Percentiles rank a stretch among this genome's conserved stretches.
phyloP scores from a whole-genome alignment of 1,140 invertebrate species.

The Centruroides vittatus region DNA sequence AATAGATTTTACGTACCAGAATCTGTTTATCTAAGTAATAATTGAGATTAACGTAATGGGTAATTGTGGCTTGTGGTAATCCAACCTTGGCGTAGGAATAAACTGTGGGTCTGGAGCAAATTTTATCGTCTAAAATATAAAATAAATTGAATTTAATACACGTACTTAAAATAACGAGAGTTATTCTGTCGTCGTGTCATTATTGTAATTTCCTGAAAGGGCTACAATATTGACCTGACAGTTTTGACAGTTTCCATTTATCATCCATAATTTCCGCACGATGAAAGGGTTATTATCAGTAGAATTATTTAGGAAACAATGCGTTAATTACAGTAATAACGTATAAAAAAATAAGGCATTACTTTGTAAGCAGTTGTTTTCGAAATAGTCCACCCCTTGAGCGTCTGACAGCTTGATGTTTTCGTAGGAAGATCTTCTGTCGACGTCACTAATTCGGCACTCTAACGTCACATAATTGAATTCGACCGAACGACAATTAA shows the following conservation, averaged over 20 bases:
- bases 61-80: conserved; percentile 73
- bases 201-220: too few relatives aligned
- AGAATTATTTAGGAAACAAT: too few relatives aligned
- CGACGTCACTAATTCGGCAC: conserved; percentile 75
- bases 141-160: not conserved
- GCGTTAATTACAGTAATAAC: too few relatives aligned
- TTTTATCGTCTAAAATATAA: conserved; percentile 10
- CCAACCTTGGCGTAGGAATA: conserved; percentile 69
- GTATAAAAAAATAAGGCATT: not conserved
- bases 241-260: too few relatives aligned
- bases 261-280: too few relatives aligned
- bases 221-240: too few relatives aligned
- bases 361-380: conserved; percentile 70
- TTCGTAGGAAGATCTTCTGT: conserved; percentile 61
- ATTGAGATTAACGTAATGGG: conserved; percentile 76
- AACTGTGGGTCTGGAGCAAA: conserved; percentile 20
- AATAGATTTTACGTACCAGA: conserved; percentile 36
- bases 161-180: too few relatives aligned
- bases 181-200: too few relatives aligned
- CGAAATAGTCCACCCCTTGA: conserved; percentile 85
- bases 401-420: conserved; percentile 63
- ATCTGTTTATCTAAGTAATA: conserved; percentile 89
- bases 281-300: too few relatives aligned
- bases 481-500: conserved; percentile 78
- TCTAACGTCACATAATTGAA: conserved; percentile 86